phyloP scores from a whole-genome alignment of 1,140 invertebrate genomes.

The Solenopsis fugax region DNA sequence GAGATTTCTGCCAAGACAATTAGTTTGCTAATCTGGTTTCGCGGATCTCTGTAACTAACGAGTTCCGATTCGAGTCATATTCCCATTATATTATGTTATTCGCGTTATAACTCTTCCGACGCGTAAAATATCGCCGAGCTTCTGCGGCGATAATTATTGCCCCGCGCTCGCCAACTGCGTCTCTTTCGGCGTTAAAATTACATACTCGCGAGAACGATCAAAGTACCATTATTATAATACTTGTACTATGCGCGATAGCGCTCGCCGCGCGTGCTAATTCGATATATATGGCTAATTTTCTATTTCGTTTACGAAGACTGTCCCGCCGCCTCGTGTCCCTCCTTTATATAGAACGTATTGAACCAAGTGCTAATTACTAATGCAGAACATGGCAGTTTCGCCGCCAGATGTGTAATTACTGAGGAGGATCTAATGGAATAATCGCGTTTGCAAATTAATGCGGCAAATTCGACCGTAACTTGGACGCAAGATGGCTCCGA shows the following conservation, averaged over 20 bases:
- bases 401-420: conserved; percentile 60
- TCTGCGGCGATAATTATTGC: conserved; percentile 36
- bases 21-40: conserved; percentile 73
- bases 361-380: conserved; percentile 59
- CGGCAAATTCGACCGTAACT: conserved; percentile 42
- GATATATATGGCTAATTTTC: conserved; percentile 38
- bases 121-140: conserved; percentile 10
- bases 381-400: conserved; percentile 54
- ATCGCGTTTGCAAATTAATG: conserved; percentile 61
- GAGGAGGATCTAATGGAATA: conserved; percentile 63
- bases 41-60: conserved; percentile 75
- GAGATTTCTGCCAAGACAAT: conserved; percentile 77
- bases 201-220: background rate
- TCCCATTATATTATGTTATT: conserved; percentile 17
- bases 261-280: conserved; percentile 42
- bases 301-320: conserved; percentile 17
- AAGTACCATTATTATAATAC: conserved; percentile 18
- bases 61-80: conserved; percentile 63
- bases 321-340: background rate
- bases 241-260: background rate
- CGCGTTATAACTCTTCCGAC: conserved; percentile 35
- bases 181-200: conserved; percentile 47
- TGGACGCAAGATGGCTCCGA: conserved; percentile 30
- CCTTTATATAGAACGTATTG: conserved; percentile 41
- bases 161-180: background rate